Conservation (phyloP, 2,113 vertebrate species). For the Bombycilla garrulus region DNA sequence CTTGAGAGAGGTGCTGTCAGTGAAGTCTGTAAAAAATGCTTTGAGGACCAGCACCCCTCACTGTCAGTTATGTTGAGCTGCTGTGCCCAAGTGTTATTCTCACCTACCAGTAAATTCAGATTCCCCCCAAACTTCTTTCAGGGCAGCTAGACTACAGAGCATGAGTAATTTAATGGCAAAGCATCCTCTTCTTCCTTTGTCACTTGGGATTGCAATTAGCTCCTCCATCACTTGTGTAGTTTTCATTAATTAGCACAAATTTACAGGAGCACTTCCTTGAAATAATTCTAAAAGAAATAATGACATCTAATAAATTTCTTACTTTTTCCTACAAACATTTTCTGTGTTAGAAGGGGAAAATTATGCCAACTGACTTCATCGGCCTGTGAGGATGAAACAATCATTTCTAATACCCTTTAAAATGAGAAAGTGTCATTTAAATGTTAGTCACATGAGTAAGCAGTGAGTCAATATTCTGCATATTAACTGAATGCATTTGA, state of each 20-base stretch:
- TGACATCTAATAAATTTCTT: background rate
- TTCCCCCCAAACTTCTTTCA: background rate
- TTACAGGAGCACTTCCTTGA: background rate
- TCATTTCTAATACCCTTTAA: background rate
- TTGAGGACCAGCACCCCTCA: background rate
- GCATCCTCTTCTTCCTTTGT: background rate
- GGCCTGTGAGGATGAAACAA: background rate
- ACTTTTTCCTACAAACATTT: background rate
- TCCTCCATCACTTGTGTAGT: background rate
- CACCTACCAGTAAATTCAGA: background rate
- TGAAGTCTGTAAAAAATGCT: background rate
- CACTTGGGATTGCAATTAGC: background rate
- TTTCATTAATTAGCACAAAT: background rate
- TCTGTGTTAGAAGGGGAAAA: background rate
- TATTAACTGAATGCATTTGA: background rate
- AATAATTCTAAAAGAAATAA: slow-evolving; percentile 1
- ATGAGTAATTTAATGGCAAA: background rate
- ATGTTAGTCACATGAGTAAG: background rate
- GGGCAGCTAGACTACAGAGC: background rate
- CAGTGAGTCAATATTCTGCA: slow-evolving; percentile 25
- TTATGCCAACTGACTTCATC: background rate
- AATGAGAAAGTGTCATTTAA: slow-evolving; percentile 29
- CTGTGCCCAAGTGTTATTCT: background rate
- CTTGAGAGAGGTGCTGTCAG: background rate
- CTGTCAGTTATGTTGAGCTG: background rate